These are phyloP conservation scores for Ecliptopera silaceata DNA, from an alignment of 2,888 invertebrate species.

Conservation along the genomic window DNA sequence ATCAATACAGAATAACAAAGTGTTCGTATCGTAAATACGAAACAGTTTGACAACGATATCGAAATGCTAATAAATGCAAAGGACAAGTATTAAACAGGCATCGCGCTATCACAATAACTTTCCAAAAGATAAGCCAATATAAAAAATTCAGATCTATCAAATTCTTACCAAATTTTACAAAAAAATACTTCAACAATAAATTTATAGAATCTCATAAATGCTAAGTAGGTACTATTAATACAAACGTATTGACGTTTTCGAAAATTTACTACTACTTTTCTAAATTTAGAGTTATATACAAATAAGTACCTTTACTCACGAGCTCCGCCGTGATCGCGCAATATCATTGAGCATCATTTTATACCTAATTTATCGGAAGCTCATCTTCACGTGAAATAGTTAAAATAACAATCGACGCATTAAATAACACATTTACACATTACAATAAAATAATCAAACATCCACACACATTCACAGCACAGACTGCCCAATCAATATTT, in stretches of 20 bases:
- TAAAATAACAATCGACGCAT: slow-evolving; percentile 73
- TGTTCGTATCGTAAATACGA: slow-evolving; percentile 71
- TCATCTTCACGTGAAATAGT: slow-evolving; percentile 56
- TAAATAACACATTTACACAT: slow-evolving; percentile 79
- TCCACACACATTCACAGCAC: slow-evolving; percentile 78
- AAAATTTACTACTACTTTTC: slow-evolving; percentile 70
- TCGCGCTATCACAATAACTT: slow-evolving; percentile 76
- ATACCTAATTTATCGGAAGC: slow-evolving; percentile 62
- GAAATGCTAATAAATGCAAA: slow-evolving; percentile 83
- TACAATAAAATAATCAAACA: slow-evolving; percentile 62
- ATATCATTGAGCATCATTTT: slow-evolving; percentile 77
- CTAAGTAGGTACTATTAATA: slow-evolving; percentile 78
- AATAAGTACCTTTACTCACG: slow-evolving; percentile 63
- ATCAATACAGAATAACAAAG: slow-evolving; percentile 80
- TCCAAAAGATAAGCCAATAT: slow-evolving; percentile 73
- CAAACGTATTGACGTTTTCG: slow-evolving; percentile 64
- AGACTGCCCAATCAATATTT: slow-evolving; percentile 70
- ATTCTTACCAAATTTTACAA: slow-evolving; percentile 70
- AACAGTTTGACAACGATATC: slow-evolving; percentile 68
- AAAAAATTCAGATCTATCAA: slow-evolving; percentile 67
- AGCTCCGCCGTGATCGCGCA: slow-evolving; percentile 78
- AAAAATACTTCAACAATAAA: slow-evolving; percentile 70
- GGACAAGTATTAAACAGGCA: slow-evolving; percentile 66
- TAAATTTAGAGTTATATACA: slow-evolving; percentile 80
- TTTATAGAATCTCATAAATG: slow-evolving; percentile 76